Evolutionary conservation across 1,140 invertebrate genomes (phyloP).

Genomic region (Ips nitidus): DNA sequence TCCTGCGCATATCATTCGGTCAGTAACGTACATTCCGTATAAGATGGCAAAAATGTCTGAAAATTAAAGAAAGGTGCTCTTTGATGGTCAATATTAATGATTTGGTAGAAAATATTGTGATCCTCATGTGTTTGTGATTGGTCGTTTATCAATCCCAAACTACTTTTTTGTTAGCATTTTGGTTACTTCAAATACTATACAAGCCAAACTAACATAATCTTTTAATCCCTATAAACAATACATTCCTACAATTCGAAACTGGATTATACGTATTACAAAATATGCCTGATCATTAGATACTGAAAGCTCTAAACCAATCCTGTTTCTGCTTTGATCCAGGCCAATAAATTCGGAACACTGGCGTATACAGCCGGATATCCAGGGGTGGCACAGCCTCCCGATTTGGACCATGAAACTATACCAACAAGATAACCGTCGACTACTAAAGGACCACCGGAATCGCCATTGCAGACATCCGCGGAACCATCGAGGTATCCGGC

Average conservation of each 20-base stretch:
- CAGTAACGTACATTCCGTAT: neutral
- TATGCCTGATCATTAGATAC: neutral
- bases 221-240: neutral
- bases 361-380: neutral
- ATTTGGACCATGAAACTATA: neutral
- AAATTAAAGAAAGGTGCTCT: too few species aligned
- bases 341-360: neutral
- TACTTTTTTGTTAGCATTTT: neutral
- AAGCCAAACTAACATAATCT: neutral
- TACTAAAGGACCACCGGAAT: too few species aligned
- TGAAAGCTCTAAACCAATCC: neutral
- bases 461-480: neutral
- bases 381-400: neutral
- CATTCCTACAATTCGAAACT: neutral
- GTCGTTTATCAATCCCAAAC: too few species aligned
- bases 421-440: too few species aligned
- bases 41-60: too few species aligned
- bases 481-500: neutral
- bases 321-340: conserved; percentile 1
- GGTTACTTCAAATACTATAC: neutral
- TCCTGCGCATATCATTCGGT: conserved; percentile 75
- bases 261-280: neutral
- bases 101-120: too few species aligned
- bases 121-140: too few species aligned
- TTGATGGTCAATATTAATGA: too few species aligned